phyloP scores from a whole-genome alignment of 2,888 invertebrate species.

The Netelia fuscicornis region DNA sequence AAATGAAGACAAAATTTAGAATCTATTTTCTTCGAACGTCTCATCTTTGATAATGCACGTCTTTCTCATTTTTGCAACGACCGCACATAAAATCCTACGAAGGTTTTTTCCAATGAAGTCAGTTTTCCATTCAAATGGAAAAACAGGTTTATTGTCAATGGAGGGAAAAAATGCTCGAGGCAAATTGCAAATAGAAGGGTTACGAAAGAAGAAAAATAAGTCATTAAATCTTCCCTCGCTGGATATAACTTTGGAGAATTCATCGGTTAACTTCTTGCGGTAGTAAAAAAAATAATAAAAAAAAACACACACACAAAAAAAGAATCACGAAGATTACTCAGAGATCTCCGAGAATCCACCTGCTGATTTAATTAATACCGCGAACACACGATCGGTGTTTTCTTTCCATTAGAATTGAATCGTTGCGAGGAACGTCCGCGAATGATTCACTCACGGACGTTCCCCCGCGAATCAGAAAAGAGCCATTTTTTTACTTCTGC shows the following conservation, averaged over 20 bases:
- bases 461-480: conserved; percentile 10
- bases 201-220: not conserved
- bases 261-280: not conserved
- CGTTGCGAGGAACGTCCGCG: conserved; percentile 27
- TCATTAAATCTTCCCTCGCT: conserved; percentile 6
- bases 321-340: conserved; percentile 13
- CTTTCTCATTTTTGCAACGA: not conserved
- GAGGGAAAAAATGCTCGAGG: not conserved
- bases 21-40: not conserved
- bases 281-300: conserved; percentile 15
- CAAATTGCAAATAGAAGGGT: not conserved
- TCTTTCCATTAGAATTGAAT: conserved; percentile 11
- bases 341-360: conserved; percentile 25
- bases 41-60: not conserved
- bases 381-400: conserved; percentile 29
- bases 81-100: not conserved
- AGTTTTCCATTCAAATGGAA: not conserved
- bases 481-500: not conserved
- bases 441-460: conserved; percentile 49
- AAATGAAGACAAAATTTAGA: not conserved
- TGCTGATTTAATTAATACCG: conserved; percentile 48
- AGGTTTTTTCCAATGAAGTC: not conserved
- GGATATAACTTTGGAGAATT: conserved; percentile 54
- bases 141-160: not conserved
- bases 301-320: conserved; percentile 20